Percentiles rank a stretch among this genome's conserved stretches.
Evolutionary conservation across 2,888 invertebrate species (phyloP).

Genomic region (Leptinotarsa peninsularis): DNA sequence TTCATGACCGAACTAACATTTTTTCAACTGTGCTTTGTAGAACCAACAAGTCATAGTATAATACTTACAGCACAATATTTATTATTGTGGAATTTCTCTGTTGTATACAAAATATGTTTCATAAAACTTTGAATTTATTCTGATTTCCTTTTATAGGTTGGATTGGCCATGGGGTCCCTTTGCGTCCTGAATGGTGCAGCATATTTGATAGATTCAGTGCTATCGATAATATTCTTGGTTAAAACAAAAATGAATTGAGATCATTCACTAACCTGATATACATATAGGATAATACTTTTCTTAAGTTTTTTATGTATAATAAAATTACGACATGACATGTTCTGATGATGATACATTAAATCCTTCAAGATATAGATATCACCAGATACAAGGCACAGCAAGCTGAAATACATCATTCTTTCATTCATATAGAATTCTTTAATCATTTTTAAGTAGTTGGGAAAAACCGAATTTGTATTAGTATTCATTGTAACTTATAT

Average conservation of each 20-base stretch:
- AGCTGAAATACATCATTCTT: too few relatives aligned
- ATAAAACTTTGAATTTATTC: not conserved
- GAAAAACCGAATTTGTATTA: too few relatives aligned
- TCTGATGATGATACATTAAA: not conserved
- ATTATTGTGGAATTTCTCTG: too few relatives aligned
- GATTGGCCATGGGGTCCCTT: conserved; percentile 83
- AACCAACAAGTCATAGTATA: too few relatives aligned
- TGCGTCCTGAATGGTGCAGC: conserved; percentile 84
- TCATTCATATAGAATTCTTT: too few relatives aligned
- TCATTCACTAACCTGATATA: not conserved
- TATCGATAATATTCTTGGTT: conserved; percentile 73
- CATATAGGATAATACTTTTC: not conserved
- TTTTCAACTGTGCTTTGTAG: too few relatives aligned
- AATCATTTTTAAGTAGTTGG: too few relatives aligned
- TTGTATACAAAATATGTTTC: too few relatives aligned
- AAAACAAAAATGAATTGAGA: conserved; percentile 49
- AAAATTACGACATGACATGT: not conserved
- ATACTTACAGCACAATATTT: too few relatives aligned
- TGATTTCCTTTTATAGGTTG: conserved; percentile 68
- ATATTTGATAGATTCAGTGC: conserved; percentile 83
- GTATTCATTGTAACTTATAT: too few relatives aligned
- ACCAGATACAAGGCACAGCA: too few relatives aligned
- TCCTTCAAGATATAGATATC: not conserved
- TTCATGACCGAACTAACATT: too few relatives aligned
- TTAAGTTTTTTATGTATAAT: not conserved